A percentile compares a stretch with the other conserved stretches of the same genome.
Conservation (phyloP, 2,888 invertebrate genomes). For the Yponomeuta plumbellus region DNA sequence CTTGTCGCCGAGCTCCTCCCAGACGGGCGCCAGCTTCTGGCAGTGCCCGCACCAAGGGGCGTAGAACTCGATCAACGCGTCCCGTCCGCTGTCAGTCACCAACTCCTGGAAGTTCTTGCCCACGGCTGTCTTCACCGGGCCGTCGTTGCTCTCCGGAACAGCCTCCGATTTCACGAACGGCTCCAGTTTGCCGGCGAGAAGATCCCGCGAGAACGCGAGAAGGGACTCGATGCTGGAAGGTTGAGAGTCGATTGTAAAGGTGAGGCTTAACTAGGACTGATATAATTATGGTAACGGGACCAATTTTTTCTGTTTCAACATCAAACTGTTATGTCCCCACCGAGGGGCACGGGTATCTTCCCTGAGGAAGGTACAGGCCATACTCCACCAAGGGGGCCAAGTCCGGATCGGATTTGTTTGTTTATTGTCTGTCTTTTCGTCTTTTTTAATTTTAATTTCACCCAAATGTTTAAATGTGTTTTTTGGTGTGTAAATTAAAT, state of each 20-base stretch:
- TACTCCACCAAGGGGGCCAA: no score
- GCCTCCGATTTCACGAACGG: slow-evolving; percentile 97
- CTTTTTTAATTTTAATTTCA: no score
- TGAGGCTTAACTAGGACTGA: not conserved
- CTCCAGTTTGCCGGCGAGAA: slow-evolving; percentile 88
- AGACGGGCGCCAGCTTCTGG: slow-evolving; percentile 95
- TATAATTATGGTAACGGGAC: no score
- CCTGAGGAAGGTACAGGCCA: no score
- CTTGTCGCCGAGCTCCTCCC: slow-evolving; percentile 94
- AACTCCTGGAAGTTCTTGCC: slow-evolving; percentile 98
- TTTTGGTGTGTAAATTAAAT: no score
- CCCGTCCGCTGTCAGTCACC: slow-evolving; percentile 92
- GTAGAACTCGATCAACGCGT: slow-evolving; percentile 98
- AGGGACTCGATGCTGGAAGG: slow-evolving; percentile 85
- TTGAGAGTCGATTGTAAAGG: not conserved
- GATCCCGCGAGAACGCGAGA: slow-evolving; percentile 88
- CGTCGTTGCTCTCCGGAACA: slow-evolving; percentile 89
- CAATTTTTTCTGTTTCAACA: no score
- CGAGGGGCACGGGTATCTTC: no score
- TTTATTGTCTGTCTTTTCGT: no score
- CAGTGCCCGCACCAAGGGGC: slow-evolving; percentile 99
- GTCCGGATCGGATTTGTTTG: no score
- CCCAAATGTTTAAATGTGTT: no score
- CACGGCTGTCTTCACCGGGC: slow-evolving; percentile 92
- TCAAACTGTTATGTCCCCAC: no score